Conservation (phyloP, 2,888 invertebrate species). For the Sympetrum striolatum region DNA sequence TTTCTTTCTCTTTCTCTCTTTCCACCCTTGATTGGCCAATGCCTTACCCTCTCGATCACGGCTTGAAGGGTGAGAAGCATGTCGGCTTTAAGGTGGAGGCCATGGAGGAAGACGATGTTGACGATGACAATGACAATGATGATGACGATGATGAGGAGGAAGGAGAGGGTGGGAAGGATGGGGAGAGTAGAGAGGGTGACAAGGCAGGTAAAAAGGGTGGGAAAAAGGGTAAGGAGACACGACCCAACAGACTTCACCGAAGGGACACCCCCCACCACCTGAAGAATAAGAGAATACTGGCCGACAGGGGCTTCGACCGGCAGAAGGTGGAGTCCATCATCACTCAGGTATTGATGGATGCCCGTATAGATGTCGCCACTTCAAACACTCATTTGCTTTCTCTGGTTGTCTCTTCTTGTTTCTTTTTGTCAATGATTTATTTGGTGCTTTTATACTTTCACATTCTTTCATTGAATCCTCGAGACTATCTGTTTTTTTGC, state of each 20-base stretch:
- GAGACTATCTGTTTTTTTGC: not conserved
- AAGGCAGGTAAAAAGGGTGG: not conserved
- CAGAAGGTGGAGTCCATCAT: conserved; percentile 78
- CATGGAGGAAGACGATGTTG: conserved; percentile 58
- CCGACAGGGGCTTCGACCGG: conserved; percentile 65
- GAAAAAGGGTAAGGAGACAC: conserved; percentile 55
- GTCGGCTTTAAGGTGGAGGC: conserved; percentile 69
- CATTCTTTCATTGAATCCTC: not conserved
- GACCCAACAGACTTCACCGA: conserved; percentile 76
- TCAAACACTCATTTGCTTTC: conserved; percentile 25
- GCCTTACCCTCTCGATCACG: conserved; percentile 7
- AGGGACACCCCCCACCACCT: conserved; percentile 99
- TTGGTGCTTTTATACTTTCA: not conserved
- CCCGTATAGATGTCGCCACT: conserved; percentile 21
- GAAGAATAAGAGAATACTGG: conserved; percentile 91
- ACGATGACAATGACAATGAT: conserved; percentile 50
- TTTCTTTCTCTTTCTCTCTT: conserved; percentile 52
- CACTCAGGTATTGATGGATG: conserved; percentile 63
- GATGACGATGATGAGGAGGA: conserved; percentile 17
- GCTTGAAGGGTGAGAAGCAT: conserved; percentile 64
- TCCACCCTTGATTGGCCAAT: conserved; percentile 45
- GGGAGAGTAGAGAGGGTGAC: conserved; percentile 51
- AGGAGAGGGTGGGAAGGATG: not conserved
- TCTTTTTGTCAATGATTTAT: conserved; percentile 19
- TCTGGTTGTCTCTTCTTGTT: conserved; percentile 32